Percentiles rank a stretch among this genome's conserved stretches.
These are phyloP conservation scores for Crossaster papposus DNA, from an alignment of 53 echinoderm and acorn worm genomes.

Conservation along the genomic window DNA sequence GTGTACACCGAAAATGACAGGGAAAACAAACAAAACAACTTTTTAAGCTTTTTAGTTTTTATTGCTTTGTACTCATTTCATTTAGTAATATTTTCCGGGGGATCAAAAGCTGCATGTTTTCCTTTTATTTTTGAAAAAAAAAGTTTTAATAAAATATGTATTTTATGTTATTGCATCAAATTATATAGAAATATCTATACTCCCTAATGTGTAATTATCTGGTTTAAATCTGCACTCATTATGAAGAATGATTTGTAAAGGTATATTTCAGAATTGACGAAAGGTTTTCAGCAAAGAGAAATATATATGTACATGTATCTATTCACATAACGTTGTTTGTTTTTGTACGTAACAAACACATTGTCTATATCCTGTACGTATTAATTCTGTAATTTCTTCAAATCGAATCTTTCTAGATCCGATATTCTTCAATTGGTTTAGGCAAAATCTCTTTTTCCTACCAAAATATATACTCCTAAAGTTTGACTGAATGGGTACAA, in stretches of 20 bases:
- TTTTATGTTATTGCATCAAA: neutral
- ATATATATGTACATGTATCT: neutral
- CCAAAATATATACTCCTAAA: neutral
- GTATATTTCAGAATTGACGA: neutral
- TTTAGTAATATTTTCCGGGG: too few relatives aligned
- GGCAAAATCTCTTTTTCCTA: neutral
- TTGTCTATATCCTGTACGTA: neutral
- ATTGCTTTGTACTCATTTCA: too few relatives aligned
- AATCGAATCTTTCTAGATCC: neutral
- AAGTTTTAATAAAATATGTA: neutral
- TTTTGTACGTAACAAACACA: too few relatives aligned
- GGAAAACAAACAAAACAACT: too few relatives aligned
- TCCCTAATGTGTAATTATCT: neutral
- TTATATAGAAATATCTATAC: neutral
- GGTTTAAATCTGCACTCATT: too few relatives aligned
- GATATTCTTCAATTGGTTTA: neutral
- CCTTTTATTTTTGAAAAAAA: neutral
- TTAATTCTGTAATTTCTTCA: neutral
- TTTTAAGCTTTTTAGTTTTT: too few relatives aligned
- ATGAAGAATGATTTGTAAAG: neutral
- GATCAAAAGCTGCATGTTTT: too few relatives aligned
- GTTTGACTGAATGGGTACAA: neutral
- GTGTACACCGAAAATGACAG: too few relatives aligned
- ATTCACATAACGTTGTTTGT: neutral
- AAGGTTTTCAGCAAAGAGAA: neutral